Percentiles rank a stretch among this genome's conserved stretches.
Conservation (phyloP, 2,888 invertebrate species). For the Torymus auratus region DNA sequence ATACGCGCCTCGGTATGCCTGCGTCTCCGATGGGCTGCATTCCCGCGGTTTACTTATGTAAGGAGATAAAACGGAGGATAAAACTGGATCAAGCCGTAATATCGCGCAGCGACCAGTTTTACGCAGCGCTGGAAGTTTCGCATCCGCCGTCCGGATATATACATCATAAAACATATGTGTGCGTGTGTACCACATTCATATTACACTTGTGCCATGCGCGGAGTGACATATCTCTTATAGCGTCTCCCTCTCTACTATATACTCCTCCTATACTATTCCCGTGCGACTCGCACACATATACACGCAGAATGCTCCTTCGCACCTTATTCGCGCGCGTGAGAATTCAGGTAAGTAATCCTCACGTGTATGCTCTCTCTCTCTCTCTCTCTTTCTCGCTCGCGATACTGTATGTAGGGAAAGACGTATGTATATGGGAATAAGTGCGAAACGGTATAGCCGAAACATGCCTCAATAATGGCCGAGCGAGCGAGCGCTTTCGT, state of each 20-base stretch:
- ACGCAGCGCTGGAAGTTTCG: not conserved
- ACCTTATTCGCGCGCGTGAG: not conserved
- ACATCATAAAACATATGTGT: too few relatives aligned
- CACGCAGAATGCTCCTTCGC: not conserved
- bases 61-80: slow-evolving; percentile 36
- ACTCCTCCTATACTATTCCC: too few relatives aligned
- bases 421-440: not conserved
- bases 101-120: slow-evolving; percentile 36
- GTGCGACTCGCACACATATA: too few relatives aligned
- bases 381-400: too few relatives aligned
- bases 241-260: not conserved
- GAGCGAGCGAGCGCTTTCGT: slow-evolving; percentile 1
- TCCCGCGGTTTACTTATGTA: slow-evolving; percentile 52
- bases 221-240: not conserved
- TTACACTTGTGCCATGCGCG: not conserved
- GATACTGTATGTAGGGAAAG: not conserved
- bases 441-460: slow-evolving; percentile 43
- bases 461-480: slow-evolving; percentile 38
- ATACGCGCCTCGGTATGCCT: not conserved
- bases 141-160: too few relatives aligned
- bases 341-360: not conserved
- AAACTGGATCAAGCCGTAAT: slow-evolving; percentile 56
- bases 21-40: not conserved
- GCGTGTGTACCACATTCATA: too few relatives aligned
- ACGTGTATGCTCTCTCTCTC: too few relatives aligned